These are phyloP conservation scores for Euglossa dilemma DNA, from an alignment of 1,140 invertebrate genomes.

Conservation along the genomic window DNA sequence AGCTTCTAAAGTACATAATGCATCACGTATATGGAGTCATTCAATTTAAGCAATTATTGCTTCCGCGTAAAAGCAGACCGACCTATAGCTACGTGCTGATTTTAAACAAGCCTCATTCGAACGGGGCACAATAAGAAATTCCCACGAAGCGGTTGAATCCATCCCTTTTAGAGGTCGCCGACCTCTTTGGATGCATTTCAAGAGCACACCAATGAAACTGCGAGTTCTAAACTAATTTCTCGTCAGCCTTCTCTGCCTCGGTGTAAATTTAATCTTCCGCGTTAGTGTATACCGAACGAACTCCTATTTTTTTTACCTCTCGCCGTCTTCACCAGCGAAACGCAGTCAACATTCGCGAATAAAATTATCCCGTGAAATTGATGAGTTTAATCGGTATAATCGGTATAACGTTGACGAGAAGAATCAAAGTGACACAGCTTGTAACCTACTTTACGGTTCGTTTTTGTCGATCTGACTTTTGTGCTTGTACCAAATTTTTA, in stretches of 20 bases:
- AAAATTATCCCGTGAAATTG: background rate
- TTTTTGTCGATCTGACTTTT: background rate
- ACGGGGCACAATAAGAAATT: slow-evolving; percentile 62
- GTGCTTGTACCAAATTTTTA: no score
- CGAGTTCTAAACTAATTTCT: slow-evolving; percentile 41
- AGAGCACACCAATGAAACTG: slow-evolving; percentile 33
- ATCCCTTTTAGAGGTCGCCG: slow-evolving; percentile 62
- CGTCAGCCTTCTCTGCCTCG: background rate
- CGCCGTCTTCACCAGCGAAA: background rate
- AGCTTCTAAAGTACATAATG: background rate
- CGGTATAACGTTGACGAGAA: fast-evolving
- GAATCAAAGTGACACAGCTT: background rate
- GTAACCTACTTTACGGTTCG: background rate
- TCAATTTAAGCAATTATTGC: background rate
- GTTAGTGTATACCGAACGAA: background rate
- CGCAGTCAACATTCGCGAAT: background rate
- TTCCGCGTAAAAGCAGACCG: slow-evolving; percentile 26
- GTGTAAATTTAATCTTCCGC: slow-evolving; percentile 43
- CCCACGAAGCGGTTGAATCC: slow-evolving; percentile 68
- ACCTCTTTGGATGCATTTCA: slow-evolving; percentile 64
- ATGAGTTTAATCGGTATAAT: no score
- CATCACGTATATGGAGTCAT: background rate
- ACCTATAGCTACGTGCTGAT: slow-evolving; percentile 32
- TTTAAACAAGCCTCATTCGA: slow-evolving; percentile 43
- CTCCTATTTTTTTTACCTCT: background rate